Evolutionary conservation across 2,797 vertebrate genomes (phyloP), one percentile per base, ranked within the genome.

Genomic region (Acanthiza pusilla): DNA sequence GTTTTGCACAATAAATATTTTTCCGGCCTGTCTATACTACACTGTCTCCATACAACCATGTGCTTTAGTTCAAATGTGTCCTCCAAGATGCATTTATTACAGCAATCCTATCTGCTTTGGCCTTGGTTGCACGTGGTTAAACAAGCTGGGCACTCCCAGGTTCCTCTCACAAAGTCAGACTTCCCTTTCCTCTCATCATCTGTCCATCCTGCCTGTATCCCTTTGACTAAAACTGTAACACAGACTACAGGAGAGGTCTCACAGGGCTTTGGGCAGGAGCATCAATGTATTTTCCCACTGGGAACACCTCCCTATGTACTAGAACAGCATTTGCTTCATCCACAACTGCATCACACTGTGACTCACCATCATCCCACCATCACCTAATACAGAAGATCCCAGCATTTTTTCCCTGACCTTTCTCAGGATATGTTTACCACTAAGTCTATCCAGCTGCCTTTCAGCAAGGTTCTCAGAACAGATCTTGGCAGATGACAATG

Each of bases 41-140:
- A 21, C 6, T 30, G 15, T 19, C 40, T 53, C 74, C 42, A 45
- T 8, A 63, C 3, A 47, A 65, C 19, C 0, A 0, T 11, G 20
- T 72, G 20, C 29, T 76, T 88, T 13, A 58, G 14, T 48, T 77
- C 45, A 47, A 73, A 53, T 2, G 4, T 81, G 78, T 83, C 26
- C 29, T 32, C 15, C 25, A 36, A 47, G 73, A 26, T 19, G 32
- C 47, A 47, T 38, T 85, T 42, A 40, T 62, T 65, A 32, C 23
- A 91, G 45, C 45, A 88, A 20, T 51, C 47, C 30, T 58, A 16
- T 12, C 36, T 3, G 2, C 32, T 34, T 23, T 32, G 73, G 51
- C n/a, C 47, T 66, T 57, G 32, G 9, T 0, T 88, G 27, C 48
- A 45, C 0, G 1, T 63, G 65, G 45, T 47, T 80, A 63, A 73